Percentiles rank a stretch among this genome's conserved stretches.
These are phyloP conservation scores for Pedionomus torquatus DNA, from an alignment of 2,113 vertebrate genomes.

Conservation along the genomic window DNA sequence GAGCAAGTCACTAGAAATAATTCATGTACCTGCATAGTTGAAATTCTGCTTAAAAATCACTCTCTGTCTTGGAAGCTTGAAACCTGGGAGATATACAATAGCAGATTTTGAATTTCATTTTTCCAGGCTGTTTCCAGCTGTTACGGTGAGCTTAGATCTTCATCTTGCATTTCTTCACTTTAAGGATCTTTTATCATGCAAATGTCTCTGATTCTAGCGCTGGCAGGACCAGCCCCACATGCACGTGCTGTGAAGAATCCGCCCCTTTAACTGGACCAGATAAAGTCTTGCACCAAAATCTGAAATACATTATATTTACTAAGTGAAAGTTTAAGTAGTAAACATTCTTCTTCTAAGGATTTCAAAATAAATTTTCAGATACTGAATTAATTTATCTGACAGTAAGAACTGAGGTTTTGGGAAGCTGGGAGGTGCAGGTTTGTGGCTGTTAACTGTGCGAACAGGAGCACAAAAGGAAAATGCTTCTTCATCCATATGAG, in stretches of 20 bases:
- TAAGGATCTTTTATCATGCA: background rate
- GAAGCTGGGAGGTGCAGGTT: background rate
- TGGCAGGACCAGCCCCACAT: background rate
- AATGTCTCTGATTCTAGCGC: background rate
- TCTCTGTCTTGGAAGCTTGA: background rate
- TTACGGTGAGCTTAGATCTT: background rate
- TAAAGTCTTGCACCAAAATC: background rate
- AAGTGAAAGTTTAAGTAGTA: background rate
- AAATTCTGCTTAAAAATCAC: constrained; percentile 26
- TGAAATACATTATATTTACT: background rate
- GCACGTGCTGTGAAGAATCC: background rate
- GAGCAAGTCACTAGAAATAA: constrained; percentile 46
- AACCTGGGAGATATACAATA: background rate
- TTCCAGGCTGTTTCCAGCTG: background rate
- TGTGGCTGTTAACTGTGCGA: background rate
- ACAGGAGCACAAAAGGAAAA: constrained; percentile 24
- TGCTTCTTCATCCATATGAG: constrained; percentile 35
- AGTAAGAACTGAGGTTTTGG: background rate
- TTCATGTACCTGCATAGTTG: background rate
- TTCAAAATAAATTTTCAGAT: background rate
- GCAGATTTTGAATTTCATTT: background rate
- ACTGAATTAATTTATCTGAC: background rate
- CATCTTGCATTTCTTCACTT: background rate
- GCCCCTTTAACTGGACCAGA: background rate
- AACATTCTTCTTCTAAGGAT: background rate